Evolutionary conservation across 2,797 vertebrate genomes (phyloP).

Genomic region (Coregonus ussuriensis): DNA sequence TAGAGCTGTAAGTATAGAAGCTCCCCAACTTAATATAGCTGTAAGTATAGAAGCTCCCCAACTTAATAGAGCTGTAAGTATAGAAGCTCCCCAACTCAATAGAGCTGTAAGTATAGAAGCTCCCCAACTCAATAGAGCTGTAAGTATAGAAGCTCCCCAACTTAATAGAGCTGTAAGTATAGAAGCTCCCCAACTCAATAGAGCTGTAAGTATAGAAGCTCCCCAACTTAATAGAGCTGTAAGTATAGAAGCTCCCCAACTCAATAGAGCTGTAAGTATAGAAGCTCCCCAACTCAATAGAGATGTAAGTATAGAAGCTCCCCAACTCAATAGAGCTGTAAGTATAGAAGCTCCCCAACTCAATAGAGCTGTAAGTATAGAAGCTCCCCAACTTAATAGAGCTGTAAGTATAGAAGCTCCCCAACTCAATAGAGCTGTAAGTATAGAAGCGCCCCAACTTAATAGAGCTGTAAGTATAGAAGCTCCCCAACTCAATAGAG

Average conservation of each 20-base stretch:
- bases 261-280: constrained; percentile 91
- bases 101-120: constrained; percentile 91
- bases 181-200: constrained; percentile 97
- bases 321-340: constrained; percentile 93
- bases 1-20: constrained; percentile 92
- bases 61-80: constrained; percentile 90
- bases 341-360: constrained; percentile 96
- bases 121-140: constrained; percentile 95
- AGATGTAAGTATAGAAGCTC: constrained; percentile 91
- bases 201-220: constrained; percentile 93
- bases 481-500: constrained; percentile 97
- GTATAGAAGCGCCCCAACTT: constrained; percentile 98
- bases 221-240: constrained; percentile 93
- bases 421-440: constrained; percentile 91
- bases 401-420: constrained; percentile 91
- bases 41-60: constrained; percentile 92
- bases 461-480: constrained; percentile 91
- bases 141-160: constrained; percentile 95
- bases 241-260: constrained; percentile 95
- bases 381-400: constrained; percentile 98
- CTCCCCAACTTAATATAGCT: constrained; percentile 96
- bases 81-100: constrained; percentile 98
- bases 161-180: constrained; percentile 89
- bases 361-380: constrained; percentile 90
- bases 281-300: constrained; percentile 97